Evolutionary conservation across 2,797 vertebrate genomes (phyloP).

Genomic region (Scleropages formosus): DNA sequence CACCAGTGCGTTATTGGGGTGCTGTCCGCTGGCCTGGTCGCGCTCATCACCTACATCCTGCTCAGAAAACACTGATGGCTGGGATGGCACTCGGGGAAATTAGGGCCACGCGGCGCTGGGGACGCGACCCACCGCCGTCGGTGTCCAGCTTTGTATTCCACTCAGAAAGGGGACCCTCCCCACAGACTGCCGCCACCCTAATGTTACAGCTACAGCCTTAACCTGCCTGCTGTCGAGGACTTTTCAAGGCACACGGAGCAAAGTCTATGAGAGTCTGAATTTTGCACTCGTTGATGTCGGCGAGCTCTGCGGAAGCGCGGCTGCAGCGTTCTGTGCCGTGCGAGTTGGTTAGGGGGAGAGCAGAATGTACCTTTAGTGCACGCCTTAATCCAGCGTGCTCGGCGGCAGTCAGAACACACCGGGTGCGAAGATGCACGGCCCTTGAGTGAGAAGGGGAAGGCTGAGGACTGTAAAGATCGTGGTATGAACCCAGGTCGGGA

Average conservation of each 20-base stretch:
- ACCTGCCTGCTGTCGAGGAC: slow-evolving; percentile 15
- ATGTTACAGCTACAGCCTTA: slow-evolving; percentile 40
- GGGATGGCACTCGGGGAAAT: slow-evolving; percentile 27
- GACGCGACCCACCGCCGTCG: not conserved
- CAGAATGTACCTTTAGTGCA: too few species aligned
- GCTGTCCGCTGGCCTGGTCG: slow-evolving; percentile 61
- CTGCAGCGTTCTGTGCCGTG: not conserved
- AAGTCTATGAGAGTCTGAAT: slow-evolving; percentile 3
- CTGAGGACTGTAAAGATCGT: not conserved
- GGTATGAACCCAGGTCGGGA: not conserved
- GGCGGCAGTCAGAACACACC: too few species aligned
- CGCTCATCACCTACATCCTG: slow-evolving; percentile 68
- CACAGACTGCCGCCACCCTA: not conserved
- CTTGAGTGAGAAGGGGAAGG: not conserved
- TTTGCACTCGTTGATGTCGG: slow-evolving; percentile 33
- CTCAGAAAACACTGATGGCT: slow-evolving; percentile 65
- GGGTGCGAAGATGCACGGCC: not conserved
- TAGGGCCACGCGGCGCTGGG: not conserved
- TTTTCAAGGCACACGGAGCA: not conserved
- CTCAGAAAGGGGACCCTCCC: slow-evolving; percentile 2
- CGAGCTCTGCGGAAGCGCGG: not conserved
- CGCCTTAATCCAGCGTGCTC: too few species aligned
- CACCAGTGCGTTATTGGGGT: slow-evolving; percentile 71
- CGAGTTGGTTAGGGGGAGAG: too few species aligned
- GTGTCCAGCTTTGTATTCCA: not conserved